Evolutionary conservation across 2,113 vertebrate species (phyloP), one percentile per base, ranked within the genome.

Genomic region (Alouatta palliata): DNA sequence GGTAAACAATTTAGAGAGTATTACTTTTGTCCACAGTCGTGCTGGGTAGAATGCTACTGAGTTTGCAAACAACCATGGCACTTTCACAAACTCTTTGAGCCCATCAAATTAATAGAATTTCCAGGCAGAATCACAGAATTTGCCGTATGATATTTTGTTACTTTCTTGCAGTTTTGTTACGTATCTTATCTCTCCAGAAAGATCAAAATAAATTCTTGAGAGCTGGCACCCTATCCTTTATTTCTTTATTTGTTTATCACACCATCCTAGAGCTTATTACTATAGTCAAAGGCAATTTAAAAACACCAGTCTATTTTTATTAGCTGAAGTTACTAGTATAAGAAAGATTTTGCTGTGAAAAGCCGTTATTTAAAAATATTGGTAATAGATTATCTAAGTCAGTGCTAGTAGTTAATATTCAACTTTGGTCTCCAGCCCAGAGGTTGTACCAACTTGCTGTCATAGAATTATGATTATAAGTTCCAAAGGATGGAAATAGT

Each of bases 261-360:
- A 49, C 27, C 13, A 70, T 35, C 11, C 20, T 2, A 82, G 61
- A 87, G 20, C 14, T 71, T 71, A 83, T 13, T 54, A 6, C 43
- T 58, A 1, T 76, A 32, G 17, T 79, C 71, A 85, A 40, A 47
- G n/a, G 12, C 88, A 90, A 90, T 94, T 87, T 37, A 83, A 54
- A 95, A 81, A 73, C 23, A 68, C 58, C 32, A 84, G 6, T 30
- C 37, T 30, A 68, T 68, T 68, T 17, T 27, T 8, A 49, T 56
- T 80, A 71, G 37, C 47, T 80, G 66, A 90, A 58, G 81, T 96
- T 87, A 89, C 58, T 81, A 93, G 94, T 81, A 94, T 94, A 83
- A 87, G 76, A 82, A 90, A 47, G 43, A 32, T 58, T 8, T 71
- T 92, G n/a, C 76, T 87, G 8, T 73, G 54, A 94, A 43, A 87